Base-by-base conservation (phyloP, 1,140 invertebrate species). In the Metopolophium dirhodum region DNA sequence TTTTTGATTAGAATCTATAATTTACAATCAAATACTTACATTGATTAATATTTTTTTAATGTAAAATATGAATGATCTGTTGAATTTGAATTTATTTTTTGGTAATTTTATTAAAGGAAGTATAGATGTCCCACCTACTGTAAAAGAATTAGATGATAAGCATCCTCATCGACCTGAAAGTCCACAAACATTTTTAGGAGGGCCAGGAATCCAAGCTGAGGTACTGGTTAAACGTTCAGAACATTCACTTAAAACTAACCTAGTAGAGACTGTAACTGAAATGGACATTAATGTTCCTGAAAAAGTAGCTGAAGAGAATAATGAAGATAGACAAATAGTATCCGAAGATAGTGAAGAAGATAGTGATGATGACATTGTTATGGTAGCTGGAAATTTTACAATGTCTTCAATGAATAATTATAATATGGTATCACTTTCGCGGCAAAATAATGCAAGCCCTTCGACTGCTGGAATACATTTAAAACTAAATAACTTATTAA, bases 331-430 rank as follows among this genome's bases (percentile, higher is more conserved):
- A 7, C 95, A 96, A 94, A 96, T 96, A 94, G 96, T 97, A 57
- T 97, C 97, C 93, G 96, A 96, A 11, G 97, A 97, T 94, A 96
- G 96, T 0, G 96, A 96, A 68, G 97, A 96, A n/a, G 97, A 98
- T 94, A 96, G 96, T 6, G 97, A 97, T 94, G 97, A 97, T 94
- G 97, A 98, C 94, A 97, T 98, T 2, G 97, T 98, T 95, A 97
- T 98, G 91, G 97, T 97, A 2, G 98, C 98, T 94, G 97, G 97
- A 0, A 97, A 98, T 95, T 97, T 98, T 61, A 93, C 91, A 9
- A 30, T 93, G n/a, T 93, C 91, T 93, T 82, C 91, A 23, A 85
- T 93, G 23, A 82, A 98, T 98, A 95, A 96, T 97, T 0, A 96
- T 96, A 37, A 96, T 96, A 37, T 95, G 97, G 4, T 95, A 96